Percentiles rank a stretch among this genome's conserved stretches.
These are phyloP conservation scores for Coelopa frigida DNA, from an alignment of 1,140 invertebrate genomes.

Conservation along the genomic window DNA sequence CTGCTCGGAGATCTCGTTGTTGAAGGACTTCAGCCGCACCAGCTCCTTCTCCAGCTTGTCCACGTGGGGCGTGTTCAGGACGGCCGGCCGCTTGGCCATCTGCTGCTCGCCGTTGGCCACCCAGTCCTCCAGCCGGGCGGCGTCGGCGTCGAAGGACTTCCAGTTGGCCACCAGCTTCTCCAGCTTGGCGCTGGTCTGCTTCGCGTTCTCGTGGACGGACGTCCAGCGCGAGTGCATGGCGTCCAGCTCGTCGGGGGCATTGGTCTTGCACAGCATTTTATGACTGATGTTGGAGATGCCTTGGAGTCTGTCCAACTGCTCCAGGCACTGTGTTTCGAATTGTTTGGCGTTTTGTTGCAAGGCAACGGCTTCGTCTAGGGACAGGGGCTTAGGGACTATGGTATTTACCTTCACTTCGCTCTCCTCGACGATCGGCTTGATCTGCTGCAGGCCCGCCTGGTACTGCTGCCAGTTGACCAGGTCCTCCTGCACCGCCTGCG, in stretches of 20 bases:
- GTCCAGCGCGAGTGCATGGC: constrained; percentile 72
- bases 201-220: constrained; percentile 62
- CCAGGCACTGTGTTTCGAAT: constrained; percentile 69
- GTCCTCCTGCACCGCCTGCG: constrained; percentile 65
- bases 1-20: constrained; percentile 72
- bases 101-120: constrained; percentile 58
- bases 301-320: constrained; percentile 65
- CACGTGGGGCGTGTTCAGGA: constrained; percentile 58
- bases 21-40: constrained; percentile 64
- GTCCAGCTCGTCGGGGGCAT: constrained; percentile 72
- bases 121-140: constrained; percentile 65
- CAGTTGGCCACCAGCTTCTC: constrained; percentile 73
- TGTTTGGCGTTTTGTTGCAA: constrained; percentile 61
- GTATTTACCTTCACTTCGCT: constrained; percentile 67
- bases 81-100: constrained; percentile 50
- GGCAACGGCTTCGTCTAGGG: constrained; percentile 69
- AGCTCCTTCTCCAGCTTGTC: constrained; percentile 67
- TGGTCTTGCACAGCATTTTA: constrained; percentile 63
- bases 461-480: constrained; percentile 79
- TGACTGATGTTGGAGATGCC: constrained; percentile 63
- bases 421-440: constrained; percentile 83
- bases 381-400: constrained; percentile 65
- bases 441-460: constrained; percentile 65
- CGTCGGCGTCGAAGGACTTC: constrained; percentile 69
- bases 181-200: constrained; percentile 66